Conservation (phyloP, 2,888 invertebrate genomes). For the Cheiracanthium punctorium region DNA sequence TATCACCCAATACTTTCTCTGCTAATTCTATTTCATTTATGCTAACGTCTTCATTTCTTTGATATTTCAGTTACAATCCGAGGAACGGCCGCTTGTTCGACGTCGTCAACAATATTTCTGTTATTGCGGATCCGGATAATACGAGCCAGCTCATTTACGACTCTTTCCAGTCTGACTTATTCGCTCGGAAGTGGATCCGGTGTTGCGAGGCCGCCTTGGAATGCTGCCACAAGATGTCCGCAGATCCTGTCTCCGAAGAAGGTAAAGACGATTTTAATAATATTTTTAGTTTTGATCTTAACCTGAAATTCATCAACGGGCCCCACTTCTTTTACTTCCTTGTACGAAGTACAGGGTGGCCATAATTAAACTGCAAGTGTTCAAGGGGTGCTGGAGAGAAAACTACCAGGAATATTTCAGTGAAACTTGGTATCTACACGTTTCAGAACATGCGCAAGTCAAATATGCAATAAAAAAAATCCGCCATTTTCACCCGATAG, state of each 20-base stretch:
- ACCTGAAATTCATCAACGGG: too few relatives aligned
- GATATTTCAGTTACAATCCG: slow-evolving; percentile 42
- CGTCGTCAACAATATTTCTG: slow-evolving; percentile 25
- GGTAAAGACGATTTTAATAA: slow-evolving; percentile 13
- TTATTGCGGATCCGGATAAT: slow-evolving; percentile 44
- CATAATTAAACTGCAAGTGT: too few relatives aligned
- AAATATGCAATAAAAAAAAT: too few relatives aligned
- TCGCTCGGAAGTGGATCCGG: slow-evolving; percentile 56
- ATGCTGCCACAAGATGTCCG: slow-evolving; percentile 51
- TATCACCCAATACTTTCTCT: too few relatives aligned
- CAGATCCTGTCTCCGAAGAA: slow-evolving; percentile 21
- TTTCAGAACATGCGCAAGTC: too few relatives aligned
- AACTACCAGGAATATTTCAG: too few relatives aligned
- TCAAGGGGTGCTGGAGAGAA: too few relatives aligned
- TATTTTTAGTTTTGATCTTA: too few relatives aligned
- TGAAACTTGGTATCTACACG: too few relatives aligned
- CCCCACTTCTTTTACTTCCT: too few relatives aligned
- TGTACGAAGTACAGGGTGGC: too few relatives aligned
- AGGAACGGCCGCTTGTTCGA: slow-evolving; percentile 40
- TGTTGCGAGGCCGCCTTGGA: slow-evolving; percentile 56
- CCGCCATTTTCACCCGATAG: too few relatives aligned
- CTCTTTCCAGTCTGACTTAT: slow-evolving; percentile 59
- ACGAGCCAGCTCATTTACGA: slow-evolving; percentile 52
- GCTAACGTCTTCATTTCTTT: neutral
- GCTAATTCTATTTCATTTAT: neutral